Conservation (phyloP, 2,797 vertebrate genomes). For the Gorsachius magnificus region DNA sequence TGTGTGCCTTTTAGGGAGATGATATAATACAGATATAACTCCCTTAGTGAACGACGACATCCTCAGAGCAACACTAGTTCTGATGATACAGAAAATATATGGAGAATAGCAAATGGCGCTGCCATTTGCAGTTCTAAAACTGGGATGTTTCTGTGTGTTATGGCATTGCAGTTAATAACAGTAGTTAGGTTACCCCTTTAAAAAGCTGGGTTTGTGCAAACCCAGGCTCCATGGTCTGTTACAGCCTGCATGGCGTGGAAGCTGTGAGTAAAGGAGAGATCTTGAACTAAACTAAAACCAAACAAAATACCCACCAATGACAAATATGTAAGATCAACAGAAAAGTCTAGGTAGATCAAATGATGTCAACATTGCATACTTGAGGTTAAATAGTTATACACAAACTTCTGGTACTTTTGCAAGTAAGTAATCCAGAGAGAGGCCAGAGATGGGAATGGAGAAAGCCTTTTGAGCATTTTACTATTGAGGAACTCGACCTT, state of each 20-base stretch:
- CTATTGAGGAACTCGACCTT: neutral
- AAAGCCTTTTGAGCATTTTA: neutral
- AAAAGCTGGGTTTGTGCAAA: neutral
- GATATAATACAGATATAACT: neutral
- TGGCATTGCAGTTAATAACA: neutral
- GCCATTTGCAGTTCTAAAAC: neutral
- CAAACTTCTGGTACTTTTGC: neutral
- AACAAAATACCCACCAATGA: accelerated
- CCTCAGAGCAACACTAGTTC: neutral
- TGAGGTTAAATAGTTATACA: neutral
- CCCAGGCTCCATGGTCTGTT: neutral
- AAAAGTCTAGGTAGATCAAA: neutral
- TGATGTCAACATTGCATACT: neutral
- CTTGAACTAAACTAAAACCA: neutral
- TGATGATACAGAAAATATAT: neutral
- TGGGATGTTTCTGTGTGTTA: neutral
- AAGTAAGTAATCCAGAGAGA: neutral
- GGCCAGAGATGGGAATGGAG: neutral
- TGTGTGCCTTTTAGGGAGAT: neutral
- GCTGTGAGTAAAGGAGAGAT: neutral
- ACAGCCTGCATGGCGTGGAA: accelerated
- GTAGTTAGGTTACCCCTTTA: neutral
- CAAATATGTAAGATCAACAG: neutral
- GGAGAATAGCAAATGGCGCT: neutral
- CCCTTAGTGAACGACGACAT: neutral